Evolutionary conservation across 2,797 vertebrate species (phyloP).

Genomic region (Threskiornis aethiopicus): DNA sequence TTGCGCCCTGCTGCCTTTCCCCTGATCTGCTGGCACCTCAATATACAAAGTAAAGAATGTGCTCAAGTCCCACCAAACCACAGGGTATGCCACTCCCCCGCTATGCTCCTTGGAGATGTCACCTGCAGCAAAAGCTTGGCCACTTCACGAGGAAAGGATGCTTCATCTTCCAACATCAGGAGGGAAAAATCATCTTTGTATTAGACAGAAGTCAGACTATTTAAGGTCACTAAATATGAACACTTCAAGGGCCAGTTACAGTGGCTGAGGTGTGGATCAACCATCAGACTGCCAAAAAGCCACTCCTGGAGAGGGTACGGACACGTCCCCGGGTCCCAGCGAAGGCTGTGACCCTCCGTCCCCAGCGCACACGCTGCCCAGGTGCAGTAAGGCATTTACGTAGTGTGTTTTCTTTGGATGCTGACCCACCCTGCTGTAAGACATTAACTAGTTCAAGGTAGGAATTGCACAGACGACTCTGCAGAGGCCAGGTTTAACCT

Average conservation of each 20-base stretch:
- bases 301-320: background rate
- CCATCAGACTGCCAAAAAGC: background rate
- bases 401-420: accelerated
- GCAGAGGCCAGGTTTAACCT: background rate
- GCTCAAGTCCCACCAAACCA: background rate
- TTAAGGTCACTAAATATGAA: accelerated
- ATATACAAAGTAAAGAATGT: accelerated
- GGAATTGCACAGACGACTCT: background rate
- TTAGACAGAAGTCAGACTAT: accelerated
- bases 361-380: background rate
- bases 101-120: background rate
- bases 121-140: background rate
- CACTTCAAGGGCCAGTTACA: accelerated
- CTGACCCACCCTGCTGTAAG: background rate
- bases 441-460: background rate
- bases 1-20: accelerated
- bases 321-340: accelerated
- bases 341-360: background rate
- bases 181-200: background rate
- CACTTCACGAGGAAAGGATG: background rate
- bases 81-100: accelerated
- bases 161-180: background rate
- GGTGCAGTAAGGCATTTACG: background rate
- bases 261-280: accelerated
- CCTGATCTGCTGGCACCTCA: accelerated